phyloP scores from a whole-genome alignment of 1,140 invertebrate genomes.

The Sminthurinus signatus region DNA sequence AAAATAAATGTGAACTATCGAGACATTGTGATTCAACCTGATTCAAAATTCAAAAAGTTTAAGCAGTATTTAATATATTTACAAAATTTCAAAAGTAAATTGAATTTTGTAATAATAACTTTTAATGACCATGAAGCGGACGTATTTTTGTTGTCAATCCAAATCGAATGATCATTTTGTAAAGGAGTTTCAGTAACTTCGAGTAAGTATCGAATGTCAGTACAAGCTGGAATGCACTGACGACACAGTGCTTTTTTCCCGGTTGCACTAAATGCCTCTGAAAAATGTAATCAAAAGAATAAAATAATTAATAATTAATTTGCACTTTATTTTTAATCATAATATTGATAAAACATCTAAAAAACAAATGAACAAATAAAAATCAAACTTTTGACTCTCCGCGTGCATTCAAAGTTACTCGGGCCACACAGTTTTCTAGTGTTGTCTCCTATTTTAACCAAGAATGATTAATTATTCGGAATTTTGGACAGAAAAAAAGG shows the following conservation, averaged over 20 bases:
- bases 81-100: not conserved
- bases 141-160: not conserved
- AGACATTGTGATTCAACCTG: constrained; percentile 18
- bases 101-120: not conserved
- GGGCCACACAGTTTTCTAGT: constrained; percentile 20
- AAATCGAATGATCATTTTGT: not conserved
- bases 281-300: not conserved
- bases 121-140: constrained; percentile 4
- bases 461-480: no score
- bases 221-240: constrained; percentile 20
- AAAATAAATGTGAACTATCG: constrained; percentile 25
- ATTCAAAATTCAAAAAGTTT: no score
- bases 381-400: constrained; percentile 9
- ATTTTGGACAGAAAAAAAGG: no score
- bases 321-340: no score
- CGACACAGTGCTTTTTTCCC: not conserved
- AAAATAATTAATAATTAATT: no score
- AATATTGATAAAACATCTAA: no score
- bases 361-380: not conserved
- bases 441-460: constrained; percentile 23
- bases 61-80: not conserved
- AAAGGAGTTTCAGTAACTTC: constrained; percentile 19
- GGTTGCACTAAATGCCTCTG: not conserved
- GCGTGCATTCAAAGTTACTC: constrained; percentile 22
- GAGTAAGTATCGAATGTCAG: constrained; percentile 25